These are phyloP conservation scores for Notothenia coriiceps DNA, from an alignment of 2,113 vertebrate genomes.

Conservation along the genomic window DNA sequence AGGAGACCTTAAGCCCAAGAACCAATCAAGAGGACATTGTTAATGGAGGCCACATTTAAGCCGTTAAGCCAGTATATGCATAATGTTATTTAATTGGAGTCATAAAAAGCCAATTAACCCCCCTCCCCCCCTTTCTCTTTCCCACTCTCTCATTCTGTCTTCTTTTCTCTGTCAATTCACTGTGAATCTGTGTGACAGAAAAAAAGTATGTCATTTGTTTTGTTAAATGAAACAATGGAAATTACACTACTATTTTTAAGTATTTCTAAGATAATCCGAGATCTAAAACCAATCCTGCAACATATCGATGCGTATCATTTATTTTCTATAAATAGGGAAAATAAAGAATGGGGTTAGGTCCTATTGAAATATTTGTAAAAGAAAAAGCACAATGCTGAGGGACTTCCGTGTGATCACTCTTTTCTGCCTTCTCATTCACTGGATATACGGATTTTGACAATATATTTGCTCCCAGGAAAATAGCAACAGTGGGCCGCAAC, in stretches of 20 bases:
- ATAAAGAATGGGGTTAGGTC: slow-evolving; percentile 31
- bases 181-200: slow-evolving; percentile 48
- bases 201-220: neutral
- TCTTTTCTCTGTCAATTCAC: slow-evolving; percentile 59
- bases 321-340: slow-evolving; percentile 40
- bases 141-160: slow-evolving; percentile 54
- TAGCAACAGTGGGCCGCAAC: slow-evolving; percentile 85
- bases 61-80: slow-evolving; percentile 88
- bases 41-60: slow-evolving; percentile 88
- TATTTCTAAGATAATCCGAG: slow-evolving; percentile 4
- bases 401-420: slow-evolving; percentile 41
- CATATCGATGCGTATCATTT: slow-evolving; percentile 28
- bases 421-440: slow-evolving; percentile 64
- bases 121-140: slow-evolving; percentile 45
- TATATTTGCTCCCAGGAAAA: slow-evolving; percentile 85
- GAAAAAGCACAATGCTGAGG: slow-evolving; percentile 40
- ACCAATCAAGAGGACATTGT: slow-evolving; percentile 88
- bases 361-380: slow-evolving; percentile 58
- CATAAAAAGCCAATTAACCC: slow-evolving; percentile 89
- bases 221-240: slow-evolving; percentile 30
- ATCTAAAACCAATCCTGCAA: slow-evolving; percentile 26
- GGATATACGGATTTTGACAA: slow-evolving; percentile 80
- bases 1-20: slow-evolving; percentile 84
- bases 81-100: slow-evolving; percentile 90
- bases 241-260: slow-evolving; percentile 3